Percentiles rank a stretch among this genome's conserved stretches.
phyloP scores from a whole-genome alignment of 2,888 invertebrate species.

The Eupithecia centaureata region DNA sequence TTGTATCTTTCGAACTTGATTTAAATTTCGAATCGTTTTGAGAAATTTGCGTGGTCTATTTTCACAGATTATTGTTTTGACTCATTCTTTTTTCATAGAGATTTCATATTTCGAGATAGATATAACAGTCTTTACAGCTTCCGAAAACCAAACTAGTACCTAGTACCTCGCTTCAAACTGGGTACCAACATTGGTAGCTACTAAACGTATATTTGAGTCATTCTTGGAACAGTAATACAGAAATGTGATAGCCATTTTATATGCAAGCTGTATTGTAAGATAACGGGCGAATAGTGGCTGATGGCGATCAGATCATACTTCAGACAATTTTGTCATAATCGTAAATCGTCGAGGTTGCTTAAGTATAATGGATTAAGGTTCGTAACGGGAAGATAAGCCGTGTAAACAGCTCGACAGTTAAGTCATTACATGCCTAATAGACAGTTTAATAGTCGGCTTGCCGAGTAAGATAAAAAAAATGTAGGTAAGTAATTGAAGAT shows the following conservation, averaged over 20 bases:
- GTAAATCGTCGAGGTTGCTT: slow-evolving; percentile 49
- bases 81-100: too few species aligned
- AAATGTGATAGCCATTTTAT: slow-evolving; percentile 17
- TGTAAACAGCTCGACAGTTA: slow-evolving; percentile 43
- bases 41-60: too few species aligned
- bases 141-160: too few species aligned
- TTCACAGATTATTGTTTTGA: too few species aligned
- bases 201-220: too few species aligned
- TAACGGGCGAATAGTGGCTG: slow-evolving; percentile 35
- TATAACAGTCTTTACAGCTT: too few species aligned
- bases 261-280: slow-evolving; percentile 16
- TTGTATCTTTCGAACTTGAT: too few species aligned
- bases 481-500: not conserved
- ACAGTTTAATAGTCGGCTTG: slow-evolving; percentile 36
- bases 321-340: slow-evolving; percentile 54
- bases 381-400: slow-evolving; percentile 43
- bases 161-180: too few species aligned
- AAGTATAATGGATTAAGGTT: slow-evolving; percentile 44
- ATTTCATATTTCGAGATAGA: too few species aligned
- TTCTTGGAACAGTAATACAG: not conserved
- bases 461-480: slow-evolving; percentile 20
- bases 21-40: too few species aligned
- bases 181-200: too few species aligned
- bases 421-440: slow-evolving; percentile 40
- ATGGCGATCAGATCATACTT: slow-evolving; percentile 36